phyloP scores from a whole-genome alignment of 2,797 vertebrate species.

The Molossus molossus region DNA sequence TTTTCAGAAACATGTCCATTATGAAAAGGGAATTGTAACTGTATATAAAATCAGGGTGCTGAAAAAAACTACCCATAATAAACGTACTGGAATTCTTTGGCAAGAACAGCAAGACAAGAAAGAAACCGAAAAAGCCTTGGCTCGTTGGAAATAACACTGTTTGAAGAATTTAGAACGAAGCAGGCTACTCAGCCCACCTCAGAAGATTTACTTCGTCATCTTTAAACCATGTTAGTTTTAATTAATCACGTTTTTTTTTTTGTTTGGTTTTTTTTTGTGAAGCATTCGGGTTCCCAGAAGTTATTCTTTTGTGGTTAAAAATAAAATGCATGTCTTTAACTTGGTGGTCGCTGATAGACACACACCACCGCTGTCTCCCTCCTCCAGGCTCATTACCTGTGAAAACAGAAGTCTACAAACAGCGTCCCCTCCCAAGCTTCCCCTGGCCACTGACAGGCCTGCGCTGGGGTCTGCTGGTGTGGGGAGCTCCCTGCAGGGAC shows the following conservation, averaged over 20 bases:
- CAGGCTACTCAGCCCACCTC: not conserved
- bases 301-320: not conserved
- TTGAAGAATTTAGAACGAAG: constrained; percentile 20
- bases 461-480: not conserved
- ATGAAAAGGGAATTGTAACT: constrained; percentile 34
- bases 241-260: not conserved
- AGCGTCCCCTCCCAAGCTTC: not conserved
- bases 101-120: constrained; percentile 46
- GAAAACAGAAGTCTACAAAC: not conserved
- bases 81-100: constrained; percentile 60
- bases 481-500: not conserved
- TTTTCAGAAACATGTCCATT: constrained; percentile 54
- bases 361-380: not conserved
- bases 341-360: not conserved
- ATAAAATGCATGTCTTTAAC: not conserved
- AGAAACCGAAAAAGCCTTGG: not conserved
- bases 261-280: not conserved
- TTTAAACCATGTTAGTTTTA: constrained; percentile 12
- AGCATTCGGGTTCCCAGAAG: constrained; percentile 24
- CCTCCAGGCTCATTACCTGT: not conserved
- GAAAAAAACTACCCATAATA: constrained; percentile 62
- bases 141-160: constrained; percentile 24
- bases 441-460: not conserved
- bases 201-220: not conserved
- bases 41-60: constrained; percentile 53